Conservation (phyloP, 2,888 invertebrate genomes). For the Apodemia hepburni region DNA sequence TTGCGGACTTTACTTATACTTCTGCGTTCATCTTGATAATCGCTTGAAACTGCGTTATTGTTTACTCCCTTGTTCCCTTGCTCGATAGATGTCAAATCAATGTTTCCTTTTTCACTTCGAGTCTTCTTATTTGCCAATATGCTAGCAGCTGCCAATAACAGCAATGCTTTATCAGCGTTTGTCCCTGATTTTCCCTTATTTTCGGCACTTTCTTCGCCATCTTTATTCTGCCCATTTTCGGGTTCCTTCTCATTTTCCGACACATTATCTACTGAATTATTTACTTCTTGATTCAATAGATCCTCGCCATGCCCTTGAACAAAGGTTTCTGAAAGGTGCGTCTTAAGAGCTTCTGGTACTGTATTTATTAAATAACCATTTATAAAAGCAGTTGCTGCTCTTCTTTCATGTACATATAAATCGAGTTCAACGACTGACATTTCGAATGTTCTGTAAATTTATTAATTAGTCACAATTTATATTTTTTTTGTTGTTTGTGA, state of each 20-base stretch:
- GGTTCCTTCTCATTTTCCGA: neutral
- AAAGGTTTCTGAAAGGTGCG: neutral
- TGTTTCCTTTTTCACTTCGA: too few relatives aligned
- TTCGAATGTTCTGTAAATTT: constrained; percentile 32
- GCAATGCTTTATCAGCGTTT: neutral
- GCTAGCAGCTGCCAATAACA: neutral
- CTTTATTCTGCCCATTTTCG: neutral
- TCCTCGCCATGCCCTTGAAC: neutral
- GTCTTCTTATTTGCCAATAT: neutral
- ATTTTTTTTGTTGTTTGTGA: too few relatives aligned
- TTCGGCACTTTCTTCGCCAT: neutral
- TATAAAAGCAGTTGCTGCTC: constrained; percentile 30
- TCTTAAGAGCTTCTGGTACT: constrained; percentile 35
- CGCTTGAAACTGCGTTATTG: too few relatives aligned
- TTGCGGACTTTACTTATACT: too few relatives aligned
- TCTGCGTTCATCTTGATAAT: too few relatives aligned
- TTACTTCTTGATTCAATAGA: neutral
- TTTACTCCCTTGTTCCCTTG: too few relatives aligned
- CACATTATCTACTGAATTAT: neutral
- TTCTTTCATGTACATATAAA: constrained; percentile 23
- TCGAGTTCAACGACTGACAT: constrained; percentile 32
- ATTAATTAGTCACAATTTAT: neutral
- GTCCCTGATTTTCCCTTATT: neutral
- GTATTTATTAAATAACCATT: constrained; percentile 35
- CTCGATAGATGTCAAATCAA: too few relatives aligned